phyloP scores from a whole-genome alignment of 2,888 invertebrate species.

The Embidobia sp. region DNA sequence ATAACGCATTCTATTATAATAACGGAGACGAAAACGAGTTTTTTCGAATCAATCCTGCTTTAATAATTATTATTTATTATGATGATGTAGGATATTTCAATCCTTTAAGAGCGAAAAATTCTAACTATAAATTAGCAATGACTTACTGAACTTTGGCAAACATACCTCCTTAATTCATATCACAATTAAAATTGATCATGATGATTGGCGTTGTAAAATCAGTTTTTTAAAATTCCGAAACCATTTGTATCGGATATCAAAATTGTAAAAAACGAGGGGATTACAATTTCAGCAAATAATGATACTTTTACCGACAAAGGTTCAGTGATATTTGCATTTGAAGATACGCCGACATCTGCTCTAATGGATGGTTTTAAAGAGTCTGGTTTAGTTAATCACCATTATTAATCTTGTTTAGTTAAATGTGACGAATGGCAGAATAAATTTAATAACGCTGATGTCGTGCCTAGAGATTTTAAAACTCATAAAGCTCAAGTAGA shows the following conservation, averaged over 20 bases:
- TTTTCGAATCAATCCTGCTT: too few species aligned
- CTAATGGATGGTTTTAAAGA: constrained; percentile 65
- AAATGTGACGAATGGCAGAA: constrained; percentile 7
- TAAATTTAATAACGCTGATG: constrained; percentile 1
- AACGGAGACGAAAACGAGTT: too few species aligned
- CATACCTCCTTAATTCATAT: constrained; percentile 26
- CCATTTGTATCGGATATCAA: constrained; percentile 58
- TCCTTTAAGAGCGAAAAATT: too few species aligned
- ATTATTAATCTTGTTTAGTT: constrained; percentile 55
- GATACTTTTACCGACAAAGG: constrained; percentile 65
- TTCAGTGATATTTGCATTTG: constrained; percentile 58
- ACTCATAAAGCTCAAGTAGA: constrained; percentile 1
- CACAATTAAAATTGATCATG: constrained; percentile 39
- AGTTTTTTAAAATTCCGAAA: constrained; percentile 41
- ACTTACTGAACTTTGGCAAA: constrained; percentile 41
- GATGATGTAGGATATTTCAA: too few species aligned
- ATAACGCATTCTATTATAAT: too few species aligned
- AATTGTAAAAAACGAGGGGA: constrained; percentile 52
- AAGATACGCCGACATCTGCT: constrained; percentile 64
- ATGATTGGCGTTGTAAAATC: constrained; percentile 52
- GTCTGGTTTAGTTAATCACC: constrained; percentile 59
- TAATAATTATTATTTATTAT: too few species aligned
- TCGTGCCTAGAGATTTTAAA: too few species aligned
- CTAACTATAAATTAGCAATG: too few species aligned
- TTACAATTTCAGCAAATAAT: too few species aligned